A percentile compares a stretch with the other conserved stretches of the same genome.
Conservation (phyloP, 1,140 invertebrate species). For the Lutraria rhynchaena region DNA sequence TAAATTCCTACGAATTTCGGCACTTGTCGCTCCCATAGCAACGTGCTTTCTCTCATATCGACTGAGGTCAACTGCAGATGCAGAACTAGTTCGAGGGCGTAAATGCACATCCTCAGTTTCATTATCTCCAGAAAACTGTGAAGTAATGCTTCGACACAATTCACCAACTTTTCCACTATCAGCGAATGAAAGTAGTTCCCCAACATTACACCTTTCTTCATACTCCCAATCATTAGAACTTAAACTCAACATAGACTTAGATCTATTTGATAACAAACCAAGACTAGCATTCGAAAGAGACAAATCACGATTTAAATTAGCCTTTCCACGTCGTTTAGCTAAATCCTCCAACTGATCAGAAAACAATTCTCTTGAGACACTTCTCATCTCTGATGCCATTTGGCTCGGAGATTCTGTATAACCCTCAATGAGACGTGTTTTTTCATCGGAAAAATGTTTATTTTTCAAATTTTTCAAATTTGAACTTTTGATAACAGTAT, state of each 20-base stretch:
- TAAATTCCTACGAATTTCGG: constrained; percentile 41
- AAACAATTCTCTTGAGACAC: constrained; percentile 55
- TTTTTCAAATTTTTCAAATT: constrained; percentile 60
- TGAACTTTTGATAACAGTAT: constrained; percentile 58
- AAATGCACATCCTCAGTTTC: constrained; percentile 34
- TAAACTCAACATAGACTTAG: constrained; percentile 57
- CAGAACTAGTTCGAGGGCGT: constrained; percentile 51
- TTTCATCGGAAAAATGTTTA: constrained; percentile 28
- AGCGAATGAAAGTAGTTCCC: constrained; percentile 54
- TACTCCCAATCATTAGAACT: constrained; percentile 59
- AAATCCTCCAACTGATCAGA: constrained; percentile 59
- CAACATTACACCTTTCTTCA: constrained; percentile 58
- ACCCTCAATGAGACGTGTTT: constrained; percentile 32
- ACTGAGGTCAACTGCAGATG: constrained; percentile 46
- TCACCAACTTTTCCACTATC: constrained; percentile 52
- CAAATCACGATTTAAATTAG: constrained; percentile 54
- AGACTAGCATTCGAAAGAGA: constrained; percentile 60
- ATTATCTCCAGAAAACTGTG: constrained; percentile 50
- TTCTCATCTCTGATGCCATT: constrained; percentile 46
- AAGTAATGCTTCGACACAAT: constrained; percentile 53
- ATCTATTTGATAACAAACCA: constrained; percentile 56
- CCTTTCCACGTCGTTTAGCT: constrained; percentile 48
- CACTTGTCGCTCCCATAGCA: constrained; percentile 55
- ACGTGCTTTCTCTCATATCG: constrained; percentile 45
- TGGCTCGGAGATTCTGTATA: constrained; percentile 40